Conservation (phyloP, 2,888 invertebrate genomes). For the Neoaliturus tenellus region DNA sequence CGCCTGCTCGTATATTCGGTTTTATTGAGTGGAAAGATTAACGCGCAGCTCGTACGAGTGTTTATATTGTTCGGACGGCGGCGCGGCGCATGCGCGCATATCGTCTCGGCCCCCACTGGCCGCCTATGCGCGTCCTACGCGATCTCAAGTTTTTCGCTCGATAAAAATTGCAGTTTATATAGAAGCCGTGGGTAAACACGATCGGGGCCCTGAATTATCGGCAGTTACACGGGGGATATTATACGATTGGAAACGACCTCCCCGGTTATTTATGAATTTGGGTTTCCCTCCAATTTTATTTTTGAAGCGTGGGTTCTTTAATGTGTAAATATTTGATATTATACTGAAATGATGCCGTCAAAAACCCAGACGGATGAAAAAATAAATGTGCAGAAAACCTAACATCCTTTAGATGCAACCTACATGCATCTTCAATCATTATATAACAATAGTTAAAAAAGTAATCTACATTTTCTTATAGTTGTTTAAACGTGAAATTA, state of each 20-base stretch:
- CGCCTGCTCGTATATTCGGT: slow-evolving; percentile 37
- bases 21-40: slow-evolving; percentile 37
- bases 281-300: neutral
- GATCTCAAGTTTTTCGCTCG: neutral
- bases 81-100: neutral
- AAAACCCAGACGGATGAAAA: too few species aligned
- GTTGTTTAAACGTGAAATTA: too few species aligned
- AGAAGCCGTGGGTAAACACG: neutral
- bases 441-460: too few species aligned
- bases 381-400: too few species aligned
- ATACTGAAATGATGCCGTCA: too few species aligned
- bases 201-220: neutral
- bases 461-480: too few species aligned
- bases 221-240: neutral
- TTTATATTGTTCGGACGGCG: slow-evolving; percentile 25
- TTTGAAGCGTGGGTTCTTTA: too few species aligned
- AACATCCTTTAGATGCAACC: too few species aligned
- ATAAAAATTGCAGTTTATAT: neutral
- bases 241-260: neutral
- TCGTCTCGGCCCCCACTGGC: neutral
- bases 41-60: slow-evolving; percentile 1
- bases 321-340: too few species aligned
- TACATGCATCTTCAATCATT: too few species aligned
- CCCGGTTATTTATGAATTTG: neutral
- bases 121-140: slow-evolving; percentile 16